Base-by-base conservation (phyloP, 1,140 invertebrate genomes). In the Daktulosphaira vitifoliae region DNA sequence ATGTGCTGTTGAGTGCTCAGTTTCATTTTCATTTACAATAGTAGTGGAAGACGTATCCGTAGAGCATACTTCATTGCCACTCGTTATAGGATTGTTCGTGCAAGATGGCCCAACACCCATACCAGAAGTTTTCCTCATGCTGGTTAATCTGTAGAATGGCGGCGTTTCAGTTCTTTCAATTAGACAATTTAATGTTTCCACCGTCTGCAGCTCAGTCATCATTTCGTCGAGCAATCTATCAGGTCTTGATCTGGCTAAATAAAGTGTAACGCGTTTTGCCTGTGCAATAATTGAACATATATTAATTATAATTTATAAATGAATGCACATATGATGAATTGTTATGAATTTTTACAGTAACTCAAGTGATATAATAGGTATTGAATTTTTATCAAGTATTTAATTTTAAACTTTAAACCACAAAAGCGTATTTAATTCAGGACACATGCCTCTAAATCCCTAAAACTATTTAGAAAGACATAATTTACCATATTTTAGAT, bases 161-260 rank as follows among this genome's bases (percentile, higher is more conserved):
- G 95, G 93, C 0, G 96, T 96, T 80, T 98, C 93, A 0, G 92
- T 98, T 50, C 94, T 78, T 74, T 97, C 95, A 69, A 97, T 95
- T 62, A 93, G 79, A 73, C 92, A 94, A 75, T 93, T 95, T 3
- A 97, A 78, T 0, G 92, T 96, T 76, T 98, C 95, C 2, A 97
- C 92, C 0, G 93, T 96, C 77, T 96, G 90, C 44, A 99, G 78
- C 76, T 98, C 95, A 13, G 86, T 86, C 89, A 98, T 95, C 78
- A 99, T 86, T 75, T 98, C 93, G 71, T 98, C 93, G 3, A 99
- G 81, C 1, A 98, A 81, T 50, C 91, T 81, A 73, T 96, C 91
- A 1, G 94, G 89, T 56, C 89, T 82, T 0, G 92, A 88, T 66
- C 92, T 78, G 0, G 91, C 92, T 69, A 99, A 76, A 77, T 95